Conservation (phyloP, 2,797 vertebrate genomes). For the Lagorchestes hirsutus region DNA sequence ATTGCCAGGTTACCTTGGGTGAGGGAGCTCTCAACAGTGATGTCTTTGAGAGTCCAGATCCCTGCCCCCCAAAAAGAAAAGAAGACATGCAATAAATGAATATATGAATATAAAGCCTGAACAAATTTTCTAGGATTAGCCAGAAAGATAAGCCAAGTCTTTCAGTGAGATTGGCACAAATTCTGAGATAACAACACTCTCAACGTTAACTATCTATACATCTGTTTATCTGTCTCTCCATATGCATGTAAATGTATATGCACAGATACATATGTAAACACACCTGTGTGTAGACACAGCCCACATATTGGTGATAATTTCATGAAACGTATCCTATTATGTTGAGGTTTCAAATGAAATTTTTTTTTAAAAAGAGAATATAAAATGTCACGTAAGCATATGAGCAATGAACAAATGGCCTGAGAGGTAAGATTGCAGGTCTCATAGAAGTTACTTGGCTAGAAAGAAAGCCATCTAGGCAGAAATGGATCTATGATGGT, state of each 20-base stretch:
- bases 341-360: constrained; percentile 9
- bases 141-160: background rate
- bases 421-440: constrained; percentile 15
- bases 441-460: constrained; percentile 34
- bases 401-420: background rate
- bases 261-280: background rate
- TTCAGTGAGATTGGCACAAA: constrained; percentile 10
- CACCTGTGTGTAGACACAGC: background rate
- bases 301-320: background rate
- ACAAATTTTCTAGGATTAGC: background rate
- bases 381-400: constrained; percentile 29
- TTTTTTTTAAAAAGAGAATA: constrained; percentile 44
- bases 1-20: background rate
- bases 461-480: constrained; percentile 9
- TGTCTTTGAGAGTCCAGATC: background rate
- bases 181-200: background rate
- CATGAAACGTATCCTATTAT: background rate
- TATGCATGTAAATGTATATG: background rate
- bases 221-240: background rate
- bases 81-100: background rate
- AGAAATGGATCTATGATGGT: background rate
- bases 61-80: background rate
- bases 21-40: background rate
- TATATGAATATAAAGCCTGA: background rate
- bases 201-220: background rate